phyloP scores from a whole-genome alignment of 2,888 invertebrate genomes.

The Trachelus iudaicus region DNA sequence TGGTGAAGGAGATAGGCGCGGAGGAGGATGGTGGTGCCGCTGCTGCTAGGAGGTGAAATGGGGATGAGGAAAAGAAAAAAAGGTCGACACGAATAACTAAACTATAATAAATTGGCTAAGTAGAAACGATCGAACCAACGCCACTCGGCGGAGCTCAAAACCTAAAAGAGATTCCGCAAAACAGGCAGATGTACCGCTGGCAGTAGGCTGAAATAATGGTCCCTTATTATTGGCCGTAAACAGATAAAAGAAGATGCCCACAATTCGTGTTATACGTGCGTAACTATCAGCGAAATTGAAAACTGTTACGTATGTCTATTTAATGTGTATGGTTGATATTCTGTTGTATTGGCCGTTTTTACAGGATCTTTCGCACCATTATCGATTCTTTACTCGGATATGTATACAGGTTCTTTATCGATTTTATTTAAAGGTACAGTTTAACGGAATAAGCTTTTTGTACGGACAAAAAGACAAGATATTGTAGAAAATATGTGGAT shows the following conservation, averaged over 20 bases:
- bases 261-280: not conserved
- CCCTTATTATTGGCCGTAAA: not conserved
- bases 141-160: not conserved
- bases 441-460: not conserved
- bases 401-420: not conserved
- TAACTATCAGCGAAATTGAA: not conserved
- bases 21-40: not conserved
- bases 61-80: not conserved
- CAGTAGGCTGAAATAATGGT: not conserved
- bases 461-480: not conserved
- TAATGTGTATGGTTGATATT: not conserved
- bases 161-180: not conserved
- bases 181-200: not conserved
- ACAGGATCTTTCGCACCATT: not conserved
- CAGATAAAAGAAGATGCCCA: not conserved
- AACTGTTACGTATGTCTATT: not conserved
- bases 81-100: conserved; percentile 8
- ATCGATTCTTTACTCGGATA: not conserved
- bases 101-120: conserved; percentile 22
- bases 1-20: not conserved
- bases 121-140: conserved; percentile 4
- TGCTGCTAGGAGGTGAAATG: not conserved
- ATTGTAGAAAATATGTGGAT: not conserved
- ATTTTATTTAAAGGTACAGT: not conserved
- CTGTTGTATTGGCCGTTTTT: not conserved